A percentile compares a stretch with the other conserved stretches of the same genome.
Evolutionary conservation across 2,888 invertebrate genomes (phyloP).

Genomic region (Rhingia campestris): DNA sequence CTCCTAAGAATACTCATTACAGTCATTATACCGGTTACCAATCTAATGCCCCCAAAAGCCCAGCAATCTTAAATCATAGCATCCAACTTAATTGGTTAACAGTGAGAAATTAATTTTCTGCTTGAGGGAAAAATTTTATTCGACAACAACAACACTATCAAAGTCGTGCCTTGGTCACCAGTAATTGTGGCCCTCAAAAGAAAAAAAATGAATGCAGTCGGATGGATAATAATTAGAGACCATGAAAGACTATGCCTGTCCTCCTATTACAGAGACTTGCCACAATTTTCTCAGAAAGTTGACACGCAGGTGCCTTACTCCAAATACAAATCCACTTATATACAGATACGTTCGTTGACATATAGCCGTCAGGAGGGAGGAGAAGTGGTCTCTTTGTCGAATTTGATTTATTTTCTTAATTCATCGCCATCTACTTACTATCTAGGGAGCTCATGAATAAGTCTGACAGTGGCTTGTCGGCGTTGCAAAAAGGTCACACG

Average conservation of each 20-base stretch:
- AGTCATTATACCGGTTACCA: too few species aligned
- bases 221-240: constrained; percentile 7
- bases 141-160: constrained; percentile 1
- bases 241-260: not conserved
- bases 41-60: too few species aligned
- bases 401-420: constrained; percentile 10
- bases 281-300: constrained; percentile 5
- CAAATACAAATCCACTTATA: not conserved
- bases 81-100: not conserved
- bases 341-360: too few species aligned
- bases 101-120: constrained; percentile 6
- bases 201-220: constrained; percentile 3
- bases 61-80: too few species aligned
- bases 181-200: constrained; percentile 24
- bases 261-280: not conserved
- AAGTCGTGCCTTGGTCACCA: not conserved
- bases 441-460: constrained; percentile 18
- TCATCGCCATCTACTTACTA: constrained; percentile 6
- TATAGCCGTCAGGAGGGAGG: too few species aligned
- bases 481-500: constrained; percentile 37
- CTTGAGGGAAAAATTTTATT: not conserved
- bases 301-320: constrained; percentile 55
- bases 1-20: too few species aligned
- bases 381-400: constrained; percentile 28
- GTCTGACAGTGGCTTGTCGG: constrained; percentile 18